A percentile compares a stretch with the other conserved stretches of the same genome.
These are phyloP conservation scores for Perizoma affinitatum DNA, from an alignment of 2,888 invertebrate species.

Conservation along the genomic window DNA sequence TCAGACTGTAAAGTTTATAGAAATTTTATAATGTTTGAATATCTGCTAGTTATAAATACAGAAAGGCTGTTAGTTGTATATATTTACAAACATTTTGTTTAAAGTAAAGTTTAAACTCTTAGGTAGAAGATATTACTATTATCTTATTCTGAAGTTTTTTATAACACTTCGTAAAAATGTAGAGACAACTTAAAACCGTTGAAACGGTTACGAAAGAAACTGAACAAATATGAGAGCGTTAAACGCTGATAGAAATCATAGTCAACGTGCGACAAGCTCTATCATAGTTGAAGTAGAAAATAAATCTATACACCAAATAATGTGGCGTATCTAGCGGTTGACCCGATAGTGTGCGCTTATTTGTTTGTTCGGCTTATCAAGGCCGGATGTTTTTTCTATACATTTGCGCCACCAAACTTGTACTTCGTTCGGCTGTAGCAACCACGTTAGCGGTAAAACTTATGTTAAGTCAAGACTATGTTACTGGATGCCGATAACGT, in stretches of 20 bases:
- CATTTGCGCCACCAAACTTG: conserved; percentile 77
- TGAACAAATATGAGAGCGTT: conserved; percentile 13
- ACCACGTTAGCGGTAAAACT: conserved; percentile 67
- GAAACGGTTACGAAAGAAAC: conserved; percentile 7
- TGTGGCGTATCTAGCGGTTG: conserved; percentile 77
- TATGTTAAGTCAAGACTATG: conserved; percentile 75
- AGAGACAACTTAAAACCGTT: conserved; percentile 7
- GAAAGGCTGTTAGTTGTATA: too few species aligned
- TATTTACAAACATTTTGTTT: too few species aligned
- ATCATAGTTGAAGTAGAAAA: conserved; percentile 58
- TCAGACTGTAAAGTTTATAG: too few species aligned
- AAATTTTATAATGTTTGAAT: too few species aligned
- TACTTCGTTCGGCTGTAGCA: conserved; percentile 71
- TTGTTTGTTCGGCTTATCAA: conserved; percentile 83
- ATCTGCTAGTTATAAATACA: too few species aligned
- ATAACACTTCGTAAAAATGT: too few species aligned
- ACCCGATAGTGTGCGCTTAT: conserved; percentile 80
- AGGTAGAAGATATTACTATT: too few species aligned
- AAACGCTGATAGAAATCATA: conserved; percentile 23
- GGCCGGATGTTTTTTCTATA: conserved; percentile 84
- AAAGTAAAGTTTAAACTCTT: too few species aligned
- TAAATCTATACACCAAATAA: conserved; percentile 70
- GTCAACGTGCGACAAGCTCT: conserved; percentile 30
- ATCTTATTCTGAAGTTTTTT: too few species aligned
- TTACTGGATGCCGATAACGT: conserved; percentile 67